A percentile compares a stretch with the other conserved stretches of the same genome.
These are phyloP conservation scores for Eurypyga helias DNA, from an alignment of 2,113 vertebrate genomes.

Conservation along the genomic window DNA sequence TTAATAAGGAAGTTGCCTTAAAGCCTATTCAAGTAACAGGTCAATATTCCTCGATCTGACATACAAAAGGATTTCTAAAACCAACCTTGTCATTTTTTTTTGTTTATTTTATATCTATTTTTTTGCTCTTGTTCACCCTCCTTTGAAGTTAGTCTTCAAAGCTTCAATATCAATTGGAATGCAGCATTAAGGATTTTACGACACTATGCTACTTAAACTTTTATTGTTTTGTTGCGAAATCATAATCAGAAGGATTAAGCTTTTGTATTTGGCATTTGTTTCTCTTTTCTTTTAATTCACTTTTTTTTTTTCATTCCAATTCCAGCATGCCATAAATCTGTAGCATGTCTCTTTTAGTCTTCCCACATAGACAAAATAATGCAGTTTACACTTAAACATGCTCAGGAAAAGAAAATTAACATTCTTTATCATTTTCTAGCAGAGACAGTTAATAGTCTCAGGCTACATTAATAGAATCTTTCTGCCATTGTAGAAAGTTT, in stretches of 20 bases:
- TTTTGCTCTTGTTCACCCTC: conserved; percentile 50
- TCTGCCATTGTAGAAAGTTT: conserved; percentile 87
- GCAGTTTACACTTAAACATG: conserved; percentile 75
- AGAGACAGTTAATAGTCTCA: conserved; percentile 82
- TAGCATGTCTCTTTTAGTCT: conserved; percentile 60
- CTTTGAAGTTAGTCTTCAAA: conserved; percentile 75
- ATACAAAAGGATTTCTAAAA: conserved; percentile 54
- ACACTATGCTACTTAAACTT: conserved; percentile 83
- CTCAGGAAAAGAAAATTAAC: conserved; percentile 80
- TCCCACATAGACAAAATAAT: conserved; percentile 73
- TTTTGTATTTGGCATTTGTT: conserved; percentile 57
- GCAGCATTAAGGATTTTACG: conserved; percentile 76
- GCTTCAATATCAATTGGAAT: conserved; percentile 70
- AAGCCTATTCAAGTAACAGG: conserved; percentile 24
- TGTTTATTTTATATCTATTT: conserved; percentile 73
- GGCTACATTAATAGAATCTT: conserved; percentile 87
- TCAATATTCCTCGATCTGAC: conserved; percentile 46
- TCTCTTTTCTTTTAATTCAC: conserved; percentile 34
- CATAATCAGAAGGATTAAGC: conserved; percentile 85
- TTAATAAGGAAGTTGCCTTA: conserved; percentile 48
- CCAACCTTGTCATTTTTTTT: conserved; percentile 18
- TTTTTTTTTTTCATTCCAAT: conserved; percentile 52
- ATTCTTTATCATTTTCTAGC: conserved; percentile 82
- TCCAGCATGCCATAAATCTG: conserved; percentile 72
- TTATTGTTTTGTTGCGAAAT: conserved; percentile 82